Conservation (phyloP, 2,888 invertebrate species). For the Argynnis bischoffii region DNA sequence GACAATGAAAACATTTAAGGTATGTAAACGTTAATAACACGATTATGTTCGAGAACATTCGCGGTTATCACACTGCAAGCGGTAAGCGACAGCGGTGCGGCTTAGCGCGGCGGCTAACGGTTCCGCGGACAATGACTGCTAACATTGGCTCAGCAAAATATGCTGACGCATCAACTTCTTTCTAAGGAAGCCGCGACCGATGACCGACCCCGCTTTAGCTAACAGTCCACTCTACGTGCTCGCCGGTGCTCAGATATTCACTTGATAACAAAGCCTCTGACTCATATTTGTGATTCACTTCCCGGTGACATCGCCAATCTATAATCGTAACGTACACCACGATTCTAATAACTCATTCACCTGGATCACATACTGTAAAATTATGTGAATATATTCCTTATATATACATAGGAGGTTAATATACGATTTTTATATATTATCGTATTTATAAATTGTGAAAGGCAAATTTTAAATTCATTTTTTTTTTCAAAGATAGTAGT, state of each 20-base stretch:
- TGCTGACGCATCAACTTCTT: slow-evolving; percentile 69
- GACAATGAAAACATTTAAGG: background rate
- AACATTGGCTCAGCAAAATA: slow-evolving; percentile 55
- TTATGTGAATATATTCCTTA: background rate
- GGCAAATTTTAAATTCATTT: no score
- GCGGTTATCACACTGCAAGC: slow-evolving; percentile 23
- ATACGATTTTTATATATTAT: no score
- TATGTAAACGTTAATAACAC: background rate
- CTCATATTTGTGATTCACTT: slow-evolving; percentile 59
- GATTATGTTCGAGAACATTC: slow-evolving; percentile 20
- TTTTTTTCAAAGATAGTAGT: no score
- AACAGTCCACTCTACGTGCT: slow-evolving; percentile 59
- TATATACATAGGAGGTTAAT: no score
- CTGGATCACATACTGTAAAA: background rate
- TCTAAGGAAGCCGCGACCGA: slow-evolving; percentile 56
- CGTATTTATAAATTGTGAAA: no score
- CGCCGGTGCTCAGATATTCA: slow-evolving; percentile 56
- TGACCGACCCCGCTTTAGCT: slow-evolving; percentile 42
- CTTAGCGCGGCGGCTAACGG: slow-evolving; percentile 60
- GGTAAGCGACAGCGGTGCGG: slow-evolving; percentile 38
- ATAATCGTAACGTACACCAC: slow-evolving; percentile 53
- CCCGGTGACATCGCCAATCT: slow-evolving; percentile 56
- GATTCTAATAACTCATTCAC: slow-evolving; percentile 31
- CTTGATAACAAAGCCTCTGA: slow-evolving; percentile 58
- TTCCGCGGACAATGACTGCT: slow-evolving; percentile 72